phyloP scores from a whole-genome alignment of 2,113 vertebrate genomes.

The Ascaphus truei region DNA sequence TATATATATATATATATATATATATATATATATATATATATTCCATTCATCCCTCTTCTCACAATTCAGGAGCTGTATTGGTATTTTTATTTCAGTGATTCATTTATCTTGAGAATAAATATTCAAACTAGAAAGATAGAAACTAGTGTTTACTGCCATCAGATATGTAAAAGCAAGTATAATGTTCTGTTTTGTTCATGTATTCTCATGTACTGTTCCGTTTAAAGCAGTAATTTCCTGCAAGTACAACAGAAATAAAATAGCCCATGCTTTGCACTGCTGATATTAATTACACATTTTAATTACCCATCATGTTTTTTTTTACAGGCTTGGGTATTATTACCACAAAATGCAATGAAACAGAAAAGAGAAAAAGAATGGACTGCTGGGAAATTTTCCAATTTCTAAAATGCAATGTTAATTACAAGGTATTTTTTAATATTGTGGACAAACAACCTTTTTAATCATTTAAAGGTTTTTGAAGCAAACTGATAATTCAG shows the following conservation, averaged over 20 bases:
- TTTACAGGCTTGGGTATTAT: slow-evolving; percentile 80
- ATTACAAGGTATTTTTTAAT: slow-evolving; percentile 79
- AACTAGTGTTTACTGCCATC: slow-evolving; percentile 47
- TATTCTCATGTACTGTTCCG: slow-evolving; percentile 72
- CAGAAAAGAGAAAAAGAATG: slow-evolving; percentile 73
- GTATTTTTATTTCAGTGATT: too few relatives aligned
- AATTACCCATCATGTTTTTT: slow-evolving; percentile 78
- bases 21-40: too few relatives aligned
- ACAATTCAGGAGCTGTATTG: too few relatives aligned
- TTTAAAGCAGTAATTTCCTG: slow-evolving; percentile 77
- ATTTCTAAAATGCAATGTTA: slow-evolving; percentile 81
- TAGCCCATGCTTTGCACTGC: slow-evolving; percentile 66
- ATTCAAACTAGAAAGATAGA: too few relatives aligned
- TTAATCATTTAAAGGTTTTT: slow-evolving; percentile 38
- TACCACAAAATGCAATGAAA: slow-evolving; percentile 82
- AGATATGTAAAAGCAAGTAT: slow-evolving; percentile 73
- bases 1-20: too few relatives aligned
- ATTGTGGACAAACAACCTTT: slow-evolving; percentile 35
- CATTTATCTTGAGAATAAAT: too few relatives aligned
- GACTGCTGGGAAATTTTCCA: slow-evolving; percentile 85
- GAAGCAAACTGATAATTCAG: slow-evolving; percentile 38
- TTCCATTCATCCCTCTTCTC: too few relatives aligned
- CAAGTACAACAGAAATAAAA: slow-evolving; percentile 71
- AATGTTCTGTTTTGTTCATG: slow-evolving; percentile 65
- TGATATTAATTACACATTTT: slow-evolving; percentile 86